Evolutionary conservation across 2,888 invertebrate genomes (phyloP), one percentile per base, ranked within the genome.

Genomic region (Cephonodes hylas): DNA sequence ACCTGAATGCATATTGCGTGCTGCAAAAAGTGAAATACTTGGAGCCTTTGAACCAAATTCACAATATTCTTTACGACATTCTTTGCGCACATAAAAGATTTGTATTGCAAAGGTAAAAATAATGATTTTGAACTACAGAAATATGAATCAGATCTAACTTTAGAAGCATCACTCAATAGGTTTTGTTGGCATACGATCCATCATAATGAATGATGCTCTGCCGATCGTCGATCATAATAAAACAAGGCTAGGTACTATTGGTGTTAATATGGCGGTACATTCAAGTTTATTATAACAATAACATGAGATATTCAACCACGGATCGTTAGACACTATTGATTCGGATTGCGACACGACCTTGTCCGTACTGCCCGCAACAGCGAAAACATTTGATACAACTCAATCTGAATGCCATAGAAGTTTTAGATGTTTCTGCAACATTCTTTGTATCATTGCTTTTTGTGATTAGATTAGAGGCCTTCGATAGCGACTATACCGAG

Each of bases 241-340:
- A 60, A 53, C 45, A n/a, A 59, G 13, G 34, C 38, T 42, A 7
- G 7, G 13, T 18, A 42, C 38, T 31, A 42, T 38, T 60, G 48
- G 38, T 56, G 56, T 46, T 45, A 25, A 58, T 57, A 25, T 46
- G 38, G 34, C 34, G n/a, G 34, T 46, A 31, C 53, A 58, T 61
- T 61, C 61, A 38, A 18, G 34, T 58, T 61, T 57, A 42, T 42
- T 42, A 42, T 58, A 58, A 61, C 61, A 58, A 61, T 61, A 61
- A 38, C 58, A 45, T 45, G 22, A 60, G 48, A 60, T 53, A 53
- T 61, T 61, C 61, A 42, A 61, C 58, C 64, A 64, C 31, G 58
- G 56, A 65, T 70, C 65, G 66, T 72, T 67, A 66, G 62, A 67
- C 15, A 60, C 67, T 63, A 69, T 72, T 71, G 70, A 70, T 66